Evolutionary conservation across 2,113 vertebrate species (phyloP).

Genomic region (Suricata suricatta): DNA sequence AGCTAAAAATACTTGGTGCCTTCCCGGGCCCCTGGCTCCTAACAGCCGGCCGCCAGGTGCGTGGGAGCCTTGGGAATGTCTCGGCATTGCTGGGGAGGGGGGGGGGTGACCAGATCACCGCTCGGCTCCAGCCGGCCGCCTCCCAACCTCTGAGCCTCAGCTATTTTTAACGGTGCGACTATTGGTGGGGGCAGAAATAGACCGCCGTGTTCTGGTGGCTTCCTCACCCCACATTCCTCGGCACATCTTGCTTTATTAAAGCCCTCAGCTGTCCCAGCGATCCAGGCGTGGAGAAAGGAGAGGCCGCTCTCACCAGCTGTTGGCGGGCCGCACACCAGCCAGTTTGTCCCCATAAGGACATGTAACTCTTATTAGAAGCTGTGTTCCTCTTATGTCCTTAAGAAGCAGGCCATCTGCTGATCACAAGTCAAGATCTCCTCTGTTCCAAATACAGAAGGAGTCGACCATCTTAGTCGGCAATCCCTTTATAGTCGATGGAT

Average conservation of each 20-base stretch:
- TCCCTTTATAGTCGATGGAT: not conserved
- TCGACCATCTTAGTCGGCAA: not conserved
- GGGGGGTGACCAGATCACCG: constrained; percentile 38
- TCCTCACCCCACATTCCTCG: not conserved
- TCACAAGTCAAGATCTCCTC: constrained; percentile 26
- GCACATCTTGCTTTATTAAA: constrained; percentile 31
- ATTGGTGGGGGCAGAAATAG: constrained; percentile 14
- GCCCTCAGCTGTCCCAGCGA: constrained; percentile 65
- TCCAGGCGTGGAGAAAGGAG: not conserved
- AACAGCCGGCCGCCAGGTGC: constrained; percentile 12
- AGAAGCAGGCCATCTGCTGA: constrained; percentile 36
- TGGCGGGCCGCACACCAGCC: not conserved
- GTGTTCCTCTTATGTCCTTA: not conserved
- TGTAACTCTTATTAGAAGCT: constrained; percentile 62
- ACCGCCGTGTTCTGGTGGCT: not conserved
- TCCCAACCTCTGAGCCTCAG: not conserved
- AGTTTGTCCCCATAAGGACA: constrained; percentile 40
- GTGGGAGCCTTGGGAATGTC: constrained; percentile 77
- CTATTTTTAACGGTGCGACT: constrained; percentile 63
- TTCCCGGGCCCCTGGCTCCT: constrained; percentile 45
- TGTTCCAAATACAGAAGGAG: constrained; percentile 35
- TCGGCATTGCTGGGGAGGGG: no score
- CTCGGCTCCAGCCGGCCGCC: not conserved
- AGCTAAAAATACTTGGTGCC: constrained; percentile 75
- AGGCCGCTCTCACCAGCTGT: not conserved